Conservation (phyloP, 2,797 vertebrate genomes). For the Zonotrichia albicollis region DNA sequence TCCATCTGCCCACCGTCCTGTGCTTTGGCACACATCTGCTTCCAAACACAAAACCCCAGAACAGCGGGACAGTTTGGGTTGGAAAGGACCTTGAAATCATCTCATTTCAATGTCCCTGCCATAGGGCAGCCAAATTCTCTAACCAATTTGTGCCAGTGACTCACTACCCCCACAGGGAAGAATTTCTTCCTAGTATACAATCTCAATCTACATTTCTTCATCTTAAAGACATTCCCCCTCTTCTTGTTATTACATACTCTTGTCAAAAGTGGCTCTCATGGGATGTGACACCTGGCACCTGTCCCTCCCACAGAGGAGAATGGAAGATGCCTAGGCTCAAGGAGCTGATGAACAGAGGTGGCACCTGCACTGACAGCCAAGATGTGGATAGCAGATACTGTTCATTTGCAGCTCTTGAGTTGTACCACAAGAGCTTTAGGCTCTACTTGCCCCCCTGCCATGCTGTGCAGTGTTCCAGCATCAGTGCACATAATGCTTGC, state of each 20-base stretch:
- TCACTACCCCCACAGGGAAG: not conserved
- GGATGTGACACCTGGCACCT: not conserved
- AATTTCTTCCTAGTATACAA: not conserved
- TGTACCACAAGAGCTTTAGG: rapidly evolving
- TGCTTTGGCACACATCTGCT: rapidly evolving
- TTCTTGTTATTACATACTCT: not conserved
- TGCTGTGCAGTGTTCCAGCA: too few relatives aligned
- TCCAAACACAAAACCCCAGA: not conserved
- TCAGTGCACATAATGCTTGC: rapidly evolving
- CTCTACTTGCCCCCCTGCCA: not conserved
- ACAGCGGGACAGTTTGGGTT: not conserved
- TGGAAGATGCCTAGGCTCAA: not conserved
- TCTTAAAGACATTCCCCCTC: not conserved
- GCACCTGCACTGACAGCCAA: not conserved
- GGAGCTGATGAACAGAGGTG: not conserved
- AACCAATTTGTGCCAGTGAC: not conserved
- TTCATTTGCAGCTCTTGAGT: not conserved
- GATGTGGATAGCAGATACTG: not conserved
- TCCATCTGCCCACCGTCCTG: rapidly evolving
- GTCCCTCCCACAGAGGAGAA: too few relatives aligned
- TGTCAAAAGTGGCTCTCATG: not conserved
- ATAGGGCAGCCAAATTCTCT: too few relatives aligned
- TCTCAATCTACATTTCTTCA: not conserved
- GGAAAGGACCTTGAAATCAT: not conserved
- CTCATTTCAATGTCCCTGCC: not conserved